Conservation (phyloP, 2,888 invertebrate species). For the Ischnura elegans region DNA sequence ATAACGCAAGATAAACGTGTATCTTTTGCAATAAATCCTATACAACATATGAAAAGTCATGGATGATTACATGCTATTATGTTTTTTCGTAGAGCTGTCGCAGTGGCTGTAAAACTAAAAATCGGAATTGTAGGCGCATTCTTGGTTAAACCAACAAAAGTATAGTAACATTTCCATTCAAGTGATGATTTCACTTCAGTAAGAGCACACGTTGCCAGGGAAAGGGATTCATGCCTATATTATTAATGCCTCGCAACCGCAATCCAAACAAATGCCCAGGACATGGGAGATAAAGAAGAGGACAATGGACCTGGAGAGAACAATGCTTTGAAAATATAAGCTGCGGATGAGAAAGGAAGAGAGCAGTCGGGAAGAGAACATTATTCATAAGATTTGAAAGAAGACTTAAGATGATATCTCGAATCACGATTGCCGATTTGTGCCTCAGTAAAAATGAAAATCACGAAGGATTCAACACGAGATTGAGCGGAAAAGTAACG, state of each 20-base stretch:
- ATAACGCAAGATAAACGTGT: too few relatives aligned
- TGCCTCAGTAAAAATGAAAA: not conserved
- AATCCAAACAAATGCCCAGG: not conserved
- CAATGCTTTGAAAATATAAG: not conserved
- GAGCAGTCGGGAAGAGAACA: not conserved
- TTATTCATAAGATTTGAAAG: not conserved
- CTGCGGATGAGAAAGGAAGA: not conserved
- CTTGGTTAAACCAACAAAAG: not conserved
- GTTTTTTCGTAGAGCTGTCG: too few relatives aligned
- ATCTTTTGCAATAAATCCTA: too few relatives aligned
- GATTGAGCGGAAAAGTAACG: not conserved
- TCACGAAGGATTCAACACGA: not conserved
- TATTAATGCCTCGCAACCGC: not conserved
- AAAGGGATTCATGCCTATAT: not conserved
- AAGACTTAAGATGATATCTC: not conserved
- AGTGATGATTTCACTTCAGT: not conserved
- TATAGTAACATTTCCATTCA: not conserved
- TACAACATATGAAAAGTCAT: too few relatives aligned
- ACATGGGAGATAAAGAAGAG: not conserved
- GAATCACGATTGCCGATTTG: not conserved
- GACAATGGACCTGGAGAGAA: constrained; percentile 1
- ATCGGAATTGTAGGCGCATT: too few relatives aligned
- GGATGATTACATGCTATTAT: too few relatives aligned
- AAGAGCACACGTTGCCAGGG: not conserved
- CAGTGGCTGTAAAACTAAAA: too few relatives aligned